Base-by-base conservation (phyloP, 2,797 vertebrate species). In the Acanthopagrus latus region DNA sequence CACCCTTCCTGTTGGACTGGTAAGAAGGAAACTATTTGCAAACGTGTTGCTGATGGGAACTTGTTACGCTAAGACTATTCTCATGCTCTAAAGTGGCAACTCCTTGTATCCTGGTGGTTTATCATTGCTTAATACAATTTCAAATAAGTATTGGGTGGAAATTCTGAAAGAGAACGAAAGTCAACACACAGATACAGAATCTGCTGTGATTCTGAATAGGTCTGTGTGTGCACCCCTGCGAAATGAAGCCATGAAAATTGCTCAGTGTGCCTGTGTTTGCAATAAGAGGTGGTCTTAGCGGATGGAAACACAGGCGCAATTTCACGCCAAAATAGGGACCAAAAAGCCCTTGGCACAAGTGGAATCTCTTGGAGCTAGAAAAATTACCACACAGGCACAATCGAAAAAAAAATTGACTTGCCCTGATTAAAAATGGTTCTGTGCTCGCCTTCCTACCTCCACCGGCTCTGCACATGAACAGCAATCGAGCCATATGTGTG, bases 271-370 rank as follows among this genome's bases (percentile, higher is more conserved):
- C 44, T 4, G 23, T 71, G 66, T 75, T 76, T 85, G 75, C 79
- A 80, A 33, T 33, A 57, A 64, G 63, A 75, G 52, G 57, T 64
- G 38, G 69, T 74, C 50, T 69, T 57, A 67, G 70, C 17, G 50
- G 73, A 83, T 84, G 78, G 78, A 88, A 88, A 85, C 78, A 81
- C 47, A 70, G 55, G 66, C 69, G 47, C 76, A 71, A 83, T 82
- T 86, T 85, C 66, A 86, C 17, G 33, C 64, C 76, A 64, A 83
- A 83, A 81, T 71, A 54, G 48, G 66, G 54, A 73, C 47, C 73
- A 78, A 74, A 78, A 87, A 83, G 48, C 77, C 66, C 20, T 54
- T 76, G 76, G 86, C 78, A 81, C 55, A 62, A 73, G 70, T 57
- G 47, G 52, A 84, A 84, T 76, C 51, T 78, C 57, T 76, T 58